Evolutionary conservation across 2,888 invertebrate genomes (phyloP).

Genomic region (Microplitis manilae): DNA sequence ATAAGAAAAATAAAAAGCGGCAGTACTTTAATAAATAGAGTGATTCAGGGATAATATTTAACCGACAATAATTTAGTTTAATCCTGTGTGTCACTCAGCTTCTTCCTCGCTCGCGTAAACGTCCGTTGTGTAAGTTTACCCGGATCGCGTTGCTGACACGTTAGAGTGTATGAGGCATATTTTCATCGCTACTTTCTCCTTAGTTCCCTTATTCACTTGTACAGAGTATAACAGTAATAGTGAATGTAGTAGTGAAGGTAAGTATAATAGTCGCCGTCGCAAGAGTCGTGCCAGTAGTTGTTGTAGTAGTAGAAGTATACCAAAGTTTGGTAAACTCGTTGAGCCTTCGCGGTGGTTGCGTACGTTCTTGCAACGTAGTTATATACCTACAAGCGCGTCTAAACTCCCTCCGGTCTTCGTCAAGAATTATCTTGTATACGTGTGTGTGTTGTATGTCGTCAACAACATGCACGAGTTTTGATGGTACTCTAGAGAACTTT

Average conservation of each 20-base stretch:
- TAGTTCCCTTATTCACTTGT: slow-evolving; percentile 23
- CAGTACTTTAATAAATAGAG: neutral
- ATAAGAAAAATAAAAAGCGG: neutral
- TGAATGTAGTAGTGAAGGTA: too few species aligned
- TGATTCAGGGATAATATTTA: neutral
- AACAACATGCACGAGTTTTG: slow-evolving; percentile 34
- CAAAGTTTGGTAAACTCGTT: slow-evolving; percentile 41
- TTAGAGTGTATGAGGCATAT: slow-evolving; percentile 36
- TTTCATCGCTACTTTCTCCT: slow-evolving; percentile 28
- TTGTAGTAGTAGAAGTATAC: neutral
- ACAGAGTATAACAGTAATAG: neutral
- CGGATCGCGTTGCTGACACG: slow-evolving; percentile 37
- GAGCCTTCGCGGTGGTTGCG: slow-evolving; percentile 34
- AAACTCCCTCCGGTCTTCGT: slow-evolving; percentile 20
- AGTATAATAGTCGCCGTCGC: neutral
- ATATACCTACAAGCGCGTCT: slow-evolving; percentile 21
- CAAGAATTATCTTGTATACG: slow-evolving; percentile 26
- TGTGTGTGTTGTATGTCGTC: slow-evolving; percentile 17
- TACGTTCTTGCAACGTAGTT: slow-evolving; percentile 22
- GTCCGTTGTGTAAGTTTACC: slow-evolving; percentile 49
- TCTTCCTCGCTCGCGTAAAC: slow-evolving; percentile 48
- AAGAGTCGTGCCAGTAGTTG: slow-evolving; percentile 5
- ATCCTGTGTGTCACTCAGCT: slow-evolving; percentile 49
- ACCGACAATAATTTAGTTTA: neutral
- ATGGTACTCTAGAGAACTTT: slow-evolving; percentile 38